Evolutionary conservation across 2,797 vertebrate species (phyloP).

Genomic region (Falco rusticolus): DNA sequence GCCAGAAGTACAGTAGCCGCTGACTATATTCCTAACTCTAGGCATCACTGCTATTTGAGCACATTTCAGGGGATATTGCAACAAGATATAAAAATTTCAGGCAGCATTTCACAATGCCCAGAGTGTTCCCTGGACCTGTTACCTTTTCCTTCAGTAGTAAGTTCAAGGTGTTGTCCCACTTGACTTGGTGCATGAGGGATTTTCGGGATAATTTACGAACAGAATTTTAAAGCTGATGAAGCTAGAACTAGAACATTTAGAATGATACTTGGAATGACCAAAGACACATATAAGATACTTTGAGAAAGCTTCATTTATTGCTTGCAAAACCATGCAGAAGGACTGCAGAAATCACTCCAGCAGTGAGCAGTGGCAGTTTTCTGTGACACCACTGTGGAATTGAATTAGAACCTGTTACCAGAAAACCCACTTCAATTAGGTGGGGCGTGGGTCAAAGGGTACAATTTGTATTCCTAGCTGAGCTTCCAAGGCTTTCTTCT

Average conservation of each 20-base stretch:
- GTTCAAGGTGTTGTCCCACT: not conserved
- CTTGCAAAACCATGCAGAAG: not conserved
- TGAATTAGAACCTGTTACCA: not conserved
- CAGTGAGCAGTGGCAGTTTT: not conserved
- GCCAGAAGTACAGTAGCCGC: not conserved
- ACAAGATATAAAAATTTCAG: not conserved
- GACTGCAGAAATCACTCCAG: not conserved
- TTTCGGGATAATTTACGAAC: not conserved
- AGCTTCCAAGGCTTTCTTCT: not conserved
- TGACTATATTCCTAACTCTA: not conserved
- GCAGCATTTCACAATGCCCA: not conserved
- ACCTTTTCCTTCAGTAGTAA: not conserved
- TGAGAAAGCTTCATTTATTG: not conserved
- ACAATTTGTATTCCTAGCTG: not conserved
- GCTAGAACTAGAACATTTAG: not conserved
- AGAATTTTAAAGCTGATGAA: not conserved
- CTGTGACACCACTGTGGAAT: fast-evolving
- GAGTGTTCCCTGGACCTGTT: not conserved
- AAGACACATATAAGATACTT: not conserved
- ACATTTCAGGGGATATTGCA: not conserved
- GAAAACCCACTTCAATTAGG: not conserved
- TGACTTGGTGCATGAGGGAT: not conserved
- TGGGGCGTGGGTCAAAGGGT: not conserved
- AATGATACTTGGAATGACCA: not conserved
- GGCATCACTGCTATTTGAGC: not conserved